Percentiles rank a stretch among this genome's conserved stretches.
Conservation (phyloP, 2,888 invertebrate genomes). For the Nyleta sp. region DNA sequence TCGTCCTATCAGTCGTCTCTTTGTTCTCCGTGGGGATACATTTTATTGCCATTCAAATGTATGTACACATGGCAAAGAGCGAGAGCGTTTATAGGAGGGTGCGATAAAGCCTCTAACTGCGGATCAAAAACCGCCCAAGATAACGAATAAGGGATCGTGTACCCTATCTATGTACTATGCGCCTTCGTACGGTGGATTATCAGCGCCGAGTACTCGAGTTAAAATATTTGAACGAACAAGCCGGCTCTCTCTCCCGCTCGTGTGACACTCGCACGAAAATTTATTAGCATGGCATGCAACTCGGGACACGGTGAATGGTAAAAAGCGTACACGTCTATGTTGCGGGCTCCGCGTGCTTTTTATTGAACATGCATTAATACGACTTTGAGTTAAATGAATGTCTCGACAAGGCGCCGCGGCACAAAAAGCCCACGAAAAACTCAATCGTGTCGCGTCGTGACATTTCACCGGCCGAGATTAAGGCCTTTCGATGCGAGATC, state of each 20-base stretch:
- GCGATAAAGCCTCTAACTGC: conserved; percentile 63
- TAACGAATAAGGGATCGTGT: conserved; percentile 57
- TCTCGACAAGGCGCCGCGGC: conserved; percentile 60
- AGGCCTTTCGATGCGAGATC: conserved; percentile 54
- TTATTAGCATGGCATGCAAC: conserved; percentile 59
- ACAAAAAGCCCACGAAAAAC: conserved; percentile 55
- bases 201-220: conserved; percentile 60
- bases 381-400: conserved; percentile 65
- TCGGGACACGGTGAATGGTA: conserved; percentile 46
- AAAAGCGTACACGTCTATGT: conserved; percentile 61
- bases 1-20: conserved; percentile 61
- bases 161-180: conserved; percentile 55
- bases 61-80: conserved; percentile 58
- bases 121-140: conserved; percentile 64
- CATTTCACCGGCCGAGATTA: conserved; percentile 56
- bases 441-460: conserved; percentile 51
- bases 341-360: conserved; percentile 59
- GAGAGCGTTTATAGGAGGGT: conserved; percentile 60
- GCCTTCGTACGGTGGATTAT: conserved; percentile 56
- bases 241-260: conserved; percentile 46
- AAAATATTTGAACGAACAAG: conserved; percentile 61
- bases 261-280: conserved; percentile 60
- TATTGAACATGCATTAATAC: conserved; percentile 66
- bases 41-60: conserved; percentile 64
- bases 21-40: conserved; percentile 64